Base-by-base conservation (phyloP, 2,113 vertebrate genomes). In the Nettapus auritus region DNA sequence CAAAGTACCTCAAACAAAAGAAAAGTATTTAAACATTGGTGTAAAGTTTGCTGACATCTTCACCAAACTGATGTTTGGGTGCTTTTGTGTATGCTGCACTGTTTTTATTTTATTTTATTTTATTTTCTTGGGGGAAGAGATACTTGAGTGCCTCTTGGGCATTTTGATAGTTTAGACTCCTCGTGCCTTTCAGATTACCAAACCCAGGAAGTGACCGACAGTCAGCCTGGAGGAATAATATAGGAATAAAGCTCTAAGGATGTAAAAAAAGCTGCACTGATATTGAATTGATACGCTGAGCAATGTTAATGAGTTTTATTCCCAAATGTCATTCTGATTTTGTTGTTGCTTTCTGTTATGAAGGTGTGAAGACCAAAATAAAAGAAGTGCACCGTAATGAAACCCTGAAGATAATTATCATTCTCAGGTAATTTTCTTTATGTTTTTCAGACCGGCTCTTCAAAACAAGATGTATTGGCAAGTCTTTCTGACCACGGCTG, bases 391-490 rank as follows among this genome's bases (percentile, higher is more conserved):
- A 50, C 44, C 1, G 1, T 42, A 66, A 29, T 42, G 23, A 50
- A 81, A 42, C 6, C 34, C 44, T 62, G 9, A 5, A 33, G 57
- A 6, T 67, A 10, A 68, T 70, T 55, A 36, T 3, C n/a, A 82
- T 16, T 48, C 40, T 86, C 9, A 9, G 8, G 62, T 86, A 34
- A 87, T 95, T 88, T 90, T 92, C 89, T 70, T 0, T 40, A 17
- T 97, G 40, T 92, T 93, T 98, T 97, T 52, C 94, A 97, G 97
- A 63, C 79, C n/a, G 66, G 13, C 64, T 71, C 81, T 75, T 76
- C 56, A 76, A 80, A 96, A 42, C 89, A 97, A 95, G 96, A 98
- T 98, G 98, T 82, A 12, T 29, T 93, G 44, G 94, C 84, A 81
- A 50, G 97, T 91, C 66, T n/a, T 97, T 87, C 94, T 53, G 73